phyloP scores from a whole-genome alignment of 2,797 vertebrate genomes.

The Enteromius anoplus region DNA sequence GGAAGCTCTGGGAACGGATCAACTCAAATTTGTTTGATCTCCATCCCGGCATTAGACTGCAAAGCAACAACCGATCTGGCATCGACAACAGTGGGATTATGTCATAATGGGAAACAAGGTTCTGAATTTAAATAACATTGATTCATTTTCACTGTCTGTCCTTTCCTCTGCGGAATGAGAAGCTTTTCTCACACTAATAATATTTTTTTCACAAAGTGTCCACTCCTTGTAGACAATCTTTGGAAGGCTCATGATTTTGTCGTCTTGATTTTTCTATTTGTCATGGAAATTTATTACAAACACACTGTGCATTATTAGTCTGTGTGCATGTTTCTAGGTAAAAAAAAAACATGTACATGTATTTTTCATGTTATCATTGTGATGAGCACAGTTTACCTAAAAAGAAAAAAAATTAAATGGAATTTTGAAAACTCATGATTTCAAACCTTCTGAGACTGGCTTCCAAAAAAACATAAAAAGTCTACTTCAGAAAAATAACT shows the following conservation, averaged over 20 bases:
- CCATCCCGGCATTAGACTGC: slow-evolving; percentile 27
- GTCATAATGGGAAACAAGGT: slow-evolving; percentile 3
- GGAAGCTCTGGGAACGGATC: slow-evolving; percentile 19
- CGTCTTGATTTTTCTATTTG: neutral
- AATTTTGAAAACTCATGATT: neutral
- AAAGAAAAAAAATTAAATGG: neutral
- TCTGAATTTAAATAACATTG: slow-evolving; percentile 23
- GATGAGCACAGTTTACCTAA: neutral
- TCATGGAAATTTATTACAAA: slow-evolving; percentile 24
- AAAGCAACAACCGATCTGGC: slow-evolving; percentile 37
- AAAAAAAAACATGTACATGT: neutral
- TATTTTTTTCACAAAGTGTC: slow-evolving; percentile 12
- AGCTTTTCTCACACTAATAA: neutral
- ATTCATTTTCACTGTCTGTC: slow-evolving; percentile 22
- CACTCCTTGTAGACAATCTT: neutral
- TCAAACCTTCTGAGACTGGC: neutral
- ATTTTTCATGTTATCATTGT: neutral
- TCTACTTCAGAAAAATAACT: neutral
- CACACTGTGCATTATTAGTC: slow-evolving; percentile 1
- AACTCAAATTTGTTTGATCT: slow-evolving; percentile 17
- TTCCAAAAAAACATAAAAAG: neutral
- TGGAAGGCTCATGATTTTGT: neutral
- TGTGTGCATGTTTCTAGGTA: neutral
- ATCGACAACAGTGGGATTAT: slow-evolving; percentile 33
- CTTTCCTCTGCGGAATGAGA: neutral